Conservation (phyloP, 2,113 vertebrate genomes). For the Colistium nudipinnis region DNA sequence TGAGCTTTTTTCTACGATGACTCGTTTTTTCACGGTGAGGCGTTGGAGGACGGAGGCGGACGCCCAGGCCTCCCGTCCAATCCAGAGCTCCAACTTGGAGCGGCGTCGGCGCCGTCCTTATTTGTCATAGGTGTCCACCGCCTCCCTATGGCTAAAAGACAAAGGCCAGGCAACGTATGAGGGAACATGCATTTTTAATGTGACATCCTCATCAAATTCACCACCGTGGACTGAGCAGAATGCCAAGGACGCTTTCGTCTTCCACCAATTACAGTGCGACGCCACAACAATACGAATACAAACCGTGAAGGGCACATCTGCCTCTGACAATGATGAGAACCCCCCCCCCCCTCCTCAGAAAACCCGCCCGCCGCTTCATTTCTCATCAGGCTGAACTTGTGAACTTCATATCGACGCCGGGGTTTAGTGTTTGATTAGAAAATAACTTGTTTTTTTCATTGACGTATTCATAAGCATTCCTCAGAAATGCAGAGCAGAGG, state of each 20-base stretch:
- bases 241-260: slow-evolving; percentile 67
- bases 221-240: slow-evolving; percentile 67
- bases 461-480: slow-evolving; percentile 11
- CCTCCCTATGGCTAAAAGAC: slow-evolving; percentile 70
- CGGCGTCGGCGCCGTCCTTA: slow-evolving; percentile 63
- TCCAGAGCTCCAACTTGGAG: slow-evolving; percentile 59
- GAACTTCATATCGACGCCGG: slow-evolving; percentile 16
- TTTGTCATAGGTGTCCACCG: slow-evolving; percentile 75
- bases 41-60: slow-evolving; percentile 35
- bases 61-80: slow-evolving; percentile 61
- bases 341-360: too few species aligned
- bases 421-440: slow-evolving; percentile 9
- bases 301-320: slow-evolving; percentile 55
- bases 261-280: slow-evolving; percentile 56
- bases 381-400: slow-evolving; percentile 30
- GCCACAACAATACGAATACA: slow-evolving; percentile 29
- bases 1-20: slow-evolving; percentile 25
- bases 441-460: slow-evolving; percentile 28
- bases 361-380: slow-evolving; percentile 23
- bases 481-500: neutral
- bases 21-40: slow-evolving; percentile 17
- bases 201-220: slow-evolving; percentile 75
- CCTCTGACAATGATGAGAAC: slow-evolving; percentile 19
- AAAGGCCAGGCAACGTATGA: slow-evolving; percentile 75
- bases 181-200: slow-evolving; percentile 82